These are phyloP conservation scores for Rhopalosiphum padi DNA, from an alignment of 1,140 invertebrate genomes.

Conservation along the genomic window DNA sequence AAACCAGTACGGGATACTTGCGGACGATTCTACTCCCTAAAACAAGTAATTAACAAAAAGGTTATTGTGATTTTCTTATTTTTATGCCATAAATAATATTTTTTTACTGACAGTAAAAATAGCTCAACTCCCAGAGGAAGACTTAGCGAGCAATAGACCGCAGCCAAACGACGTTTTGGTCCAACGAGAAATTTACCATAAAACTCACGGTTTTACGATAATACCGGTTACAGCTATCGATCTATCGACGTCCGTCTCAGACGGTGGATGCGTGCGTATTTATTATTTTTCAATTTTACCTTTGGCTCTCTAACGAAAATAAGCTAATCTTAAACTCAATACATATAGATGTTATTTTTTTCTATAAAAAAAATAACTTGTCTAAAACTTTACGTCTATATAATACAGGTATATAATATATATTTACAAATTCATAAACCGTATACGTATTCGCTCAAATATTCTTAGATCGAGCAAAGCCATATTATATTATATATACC, in stretches of 20 bases:
- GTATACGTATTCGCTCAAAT: background rate
- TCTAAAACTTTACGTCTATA: background rate
- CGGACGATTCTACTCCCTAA: slow-evolving; percentile 53
- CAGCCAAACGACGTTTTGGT: background rate
- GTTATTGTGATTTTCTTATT: background rate
- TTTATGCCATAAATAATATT: background rate
- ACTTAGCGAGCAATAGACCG: background rate
- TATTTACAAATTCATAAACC: slow-evolving; percentile 40
- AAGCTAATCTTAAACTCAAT: background rate
- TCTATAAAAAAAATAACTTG: background rate
- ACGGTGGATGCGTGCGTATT: background rate
- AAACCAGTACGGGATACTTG: slow-evolving; percentile 86
- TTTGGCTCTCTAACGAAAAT: background rate
- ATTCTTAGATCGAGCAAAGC: slow-evolving; percentile 5
- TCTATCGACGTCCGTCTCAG: background rate
- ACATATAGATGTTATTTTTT: background rate
- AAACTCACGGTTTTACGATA: background rate
- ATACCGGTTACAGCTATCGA: background rate
- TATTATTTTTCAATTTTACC: slow-evolving; percentile 22
- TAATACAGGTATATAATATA: background rate
- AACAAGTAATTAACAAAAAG: background rate
- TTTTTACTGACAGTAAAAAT: background rate
- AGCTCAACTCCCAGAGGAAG: background rate
- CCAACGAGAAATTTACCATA: background rate
- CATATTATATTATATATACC: background rate